Base-by-base conservation (phyloP, 53 echinoderm and acorn worm genomes). In the Stichopus horrens region DNA sequence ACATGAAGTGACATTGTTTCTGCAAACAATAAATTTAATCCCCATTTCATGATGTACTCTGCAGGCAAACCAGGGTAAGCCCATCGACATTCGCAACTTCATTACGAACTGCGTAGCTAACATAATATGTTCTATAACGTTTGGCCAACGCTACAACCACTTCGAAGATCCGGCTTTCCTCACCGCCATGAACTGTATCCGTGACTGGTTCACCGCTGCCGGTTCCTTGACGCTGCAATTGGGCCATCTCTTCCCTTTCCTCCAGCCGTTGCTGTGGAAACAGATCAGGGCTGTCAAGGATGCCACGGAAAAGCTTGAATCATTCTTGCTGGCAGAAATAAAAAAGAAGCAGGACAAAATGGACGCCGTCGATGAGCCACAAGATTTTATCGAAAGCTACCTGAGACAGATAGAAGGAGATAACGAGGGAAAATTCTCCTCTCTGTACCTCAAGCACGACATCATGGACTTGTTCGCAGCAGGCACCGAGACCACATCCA, bases 361-460 rank as follows among this genome's bases (percentile, higher is more conserved):
- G 13, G 84, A 75, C 19, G 77, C 83, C 57, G 83, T 83, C 9
- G 89, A 88, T 53, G 90, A 91, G 37, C 90, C 86, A 1, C 74
- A 86, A 8, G 93, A 93, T 71, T 91, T 93, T 54, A 88, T 77
- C 21, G 93, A 93, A 58, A 79, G 79, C 16, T 85, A 85, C 58
- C 67, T 85, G 71, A 19, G 11, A 85, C 52, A 63, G 20, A 58
- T 60, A 18, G 20, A 88, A 23, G 52, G 77, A 1, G 77, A 88
- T 58, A 53, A 54, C 9, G 58, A 57, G 21, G 88, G 77, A 9
- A 76, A 75, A 54, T 88, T 83, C 74, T 59, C 65, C 7, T 20
- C 20, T 18, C 57, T 71, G 20, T 73, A 89, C 10, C 52, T 89
- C 21, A 81, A 68, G 21, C 67, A 81, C 5, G 21, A 68, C 54